Conservation (phyloP, 2,113 vertebrate genomes). For the Acinonyx jubatus region DNA sequence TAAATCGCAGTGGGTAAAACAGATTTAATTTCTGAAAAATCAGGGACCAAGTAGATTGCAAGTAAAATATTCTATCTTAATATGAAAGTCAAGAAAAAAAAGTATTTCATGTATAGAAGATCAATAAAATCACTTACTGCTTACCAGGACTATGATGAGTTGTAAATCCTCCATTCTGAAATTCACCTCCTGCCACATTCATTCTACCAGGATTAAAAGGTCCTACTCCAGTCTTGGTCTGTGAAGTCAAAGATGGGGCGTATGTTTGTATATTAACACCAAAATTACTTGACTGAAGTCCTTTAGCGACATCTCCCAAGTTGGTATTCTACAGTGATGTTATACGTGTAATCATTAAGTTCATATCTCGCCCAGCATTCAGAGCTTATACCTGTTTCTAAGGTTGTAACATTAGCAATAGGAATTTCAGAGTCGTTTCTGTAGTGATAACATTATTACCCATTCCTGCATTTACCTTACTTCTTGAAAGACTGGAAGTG, state of each 20-base stretch:
- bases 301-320: conserved; percentile 89
- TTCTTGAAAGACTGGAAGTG: conserved; percentile 88
- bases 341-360: conserved; percentile 95
- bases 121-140: conserved; percentile 27
- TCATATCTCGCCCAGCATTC: conserved; percentile 87
- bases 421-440: conserved; percentile 95
- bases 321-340: conserved; percentile 92
- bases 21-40: neutral
- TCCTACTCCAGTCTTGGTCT: conserved; percentile 88
- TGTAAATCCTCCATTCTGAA: conserved; percentile 93
- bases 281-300: conserved; percentile 94
- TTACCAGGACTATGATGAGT: conserved; percentile 94
- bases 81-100: neutral
- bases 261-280: conserved; percentile 92
- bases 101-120: neutral
- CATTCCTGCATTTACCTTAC: conserved; percentile 89
- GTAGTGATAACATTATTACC: conserved; percentile 90
- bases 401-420: conserved; percentile 93
- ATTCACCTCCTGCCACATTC: conserved; percentile 88
- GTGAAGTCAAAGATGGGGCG: conserved; percentile 89
- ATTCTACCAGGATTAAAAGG: conserved; percentile 97
- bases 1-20: neutral
- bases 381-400: conserved; percentile 88
- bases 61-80: conserved; percentile 37
- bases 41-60: neutral